phyloP scores from a whole-genome alignment of 2,113 vertebrate species.

The Callithrix jacchus region DNA sequence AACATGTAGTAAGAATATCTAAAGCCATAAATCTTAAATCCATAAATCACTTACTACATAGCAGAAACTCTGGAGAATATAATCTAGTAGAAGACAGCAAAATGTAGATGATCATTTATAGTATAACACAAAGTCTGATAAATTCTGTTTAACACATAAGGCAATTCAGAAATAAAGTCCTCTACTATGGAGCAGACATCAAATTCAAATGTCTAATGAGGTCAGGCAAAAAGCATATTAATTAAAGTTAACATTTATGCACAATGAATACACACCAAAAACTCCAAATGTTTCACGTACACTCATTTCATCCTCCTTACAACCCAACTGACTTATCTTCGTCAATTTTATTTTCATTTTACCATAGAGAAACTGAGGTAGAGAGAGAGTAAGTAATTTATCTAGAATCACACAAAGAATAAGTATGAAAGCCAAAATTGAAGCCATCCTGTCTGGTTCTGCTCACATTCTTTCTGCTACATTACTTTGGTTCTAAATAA shows the following conservation, averaged over 20 bases:
- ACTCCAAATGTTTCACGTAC: background rate
- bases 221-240: background rate
- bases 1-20: background rate
- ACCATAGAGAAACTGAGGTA: background rate
- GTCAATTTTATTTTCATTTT: background rate
- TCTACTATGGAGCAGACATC: background rate
- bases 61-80: background rate
- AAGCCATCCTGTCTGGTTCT: background rate
- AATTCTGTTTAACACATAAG: background rate
- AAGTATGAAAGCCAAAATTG: background rate
- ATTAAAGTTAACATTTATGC: background rate
- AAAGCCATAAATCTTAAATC: slow-evolving; percentile 2
- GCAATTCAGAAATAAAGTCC: background rate
- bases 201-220: background rate
- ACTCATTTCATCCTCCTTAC: background rate
- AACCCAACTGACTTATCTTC: background rate
- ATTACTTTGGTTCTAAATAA: background rate
- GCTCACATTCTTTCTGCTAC: background rate
- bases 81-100: background rate
- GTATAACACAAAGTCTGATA: background rate
- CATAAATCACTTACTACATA: background rate
- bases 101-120: background rate
- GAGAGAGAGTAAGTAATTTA: background rate
- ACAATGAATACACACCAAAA: background rate
- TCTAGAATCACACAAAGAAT: background rate